A percentile compares a stretch with the other conserved stretches of the same genome.
phyloP scores from a whole-genome alignment of 1,140 invertebrate genomes.

The Tribolium castaneum region DNA sequence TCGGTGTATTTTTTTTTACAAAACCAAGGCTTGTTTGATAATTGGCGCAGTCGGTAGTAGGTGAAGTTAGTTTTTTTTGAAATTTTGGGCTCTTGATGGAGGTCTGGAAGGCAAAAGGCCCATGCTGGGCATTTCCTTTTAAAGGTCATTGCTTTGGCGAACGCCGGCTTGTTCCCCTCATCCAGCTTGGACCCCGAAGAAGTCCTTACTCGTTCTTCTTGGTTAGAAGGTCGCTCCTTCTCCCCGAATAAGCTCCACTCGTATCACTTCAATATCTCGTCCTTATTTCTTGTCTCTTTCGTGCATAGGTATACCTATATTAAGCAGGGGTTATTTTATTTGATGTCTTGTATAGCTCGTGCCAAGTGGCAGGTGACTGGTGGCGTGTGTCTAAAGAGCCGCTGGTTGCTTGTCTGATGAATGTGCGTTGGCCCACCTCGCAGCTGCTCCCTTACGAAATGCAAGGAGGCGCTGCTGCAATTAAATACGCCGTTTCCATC shows the following conservation, averaged over 20 bases:
- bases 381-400: slow-evolving; percentile 56
- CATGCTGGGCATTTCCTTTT: too few species aligned
- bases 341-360: slow-evolving; percentile 51
- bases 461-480: slow-evolving; percentile 10
- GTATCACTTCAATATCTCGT: not conserved
- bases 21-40: too few species aligned
- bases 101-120: too few species aligned
- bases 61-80: too few species aligned
- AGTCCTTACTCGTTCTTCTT: not conserved
- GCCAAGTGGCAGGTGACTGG: slow-evolving; percentile 57
- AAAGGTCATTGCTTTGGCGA: not conserved
- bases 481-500: slow-evolving; percentile 20
- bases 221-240: not conserved
- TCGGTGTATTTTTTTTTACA: too few species aligned
- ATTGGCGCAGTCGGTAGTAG: too few species aligned
- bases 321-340: slow-evolving; percentile 55
- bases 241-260: not conserved
- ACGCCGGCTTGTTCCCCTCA: not conserved
- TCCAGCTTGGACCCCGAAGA: not conserved
- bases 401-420: slow-evolving; percentile 53
- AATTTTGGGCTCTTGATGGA: too few species aligned
- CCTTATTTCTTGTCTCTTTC: slow-evolving; percentile 36
- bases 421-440: slow-evolving; percentile 57
- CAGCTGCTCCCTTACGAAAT: slow-evolving; percentile 53
- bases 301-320: slow-evolving; percentile 19